Percentiles rank a stretch among this genome's conserved stretches.
phyloP scores from a whole-genome alignment of 1,140 invertebrate genomes.

The Dreissena rostriformis region DNA sequence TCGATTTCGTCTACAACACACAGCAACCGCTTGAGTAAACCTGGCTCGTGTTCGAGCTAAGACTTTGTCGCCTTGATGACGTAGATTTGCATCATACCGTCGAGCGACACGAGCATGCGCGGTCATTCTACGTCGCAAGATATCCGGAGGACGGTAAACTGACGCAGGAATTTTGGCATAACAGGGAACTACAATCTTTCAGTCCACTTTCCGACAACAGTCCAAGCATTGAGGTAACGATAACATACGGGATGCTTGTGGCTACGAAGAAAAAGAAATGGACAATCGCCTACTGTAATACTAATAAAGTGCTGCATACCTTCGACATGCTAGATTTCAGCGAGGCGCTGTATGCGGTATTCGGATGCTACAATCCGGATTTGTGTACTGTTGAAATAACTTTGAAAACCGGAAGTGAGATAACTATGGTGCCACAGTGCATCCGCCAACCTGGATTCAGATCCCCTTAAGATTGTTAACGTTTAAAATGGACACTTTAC shows the following conservation, averaged over 20 bases:
- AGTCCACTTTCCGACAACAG: constrained; percentile 62
- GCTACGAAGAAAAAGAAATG: constrained; percentile 62
- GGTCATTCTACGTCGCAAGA: constrained; percentile 68
- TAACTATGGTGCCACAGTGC: constrained; percentile 61
- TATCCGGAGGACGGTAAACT: constrained; percentile 67
- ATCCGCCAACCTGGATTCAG: constrained; percentile 47
- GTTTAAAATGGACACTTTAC: no score
- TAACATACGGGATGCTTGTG: constrained; percentile 63
- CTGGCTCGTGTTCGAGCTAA: constrained; percentile 67
- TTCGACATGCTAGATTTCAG: constrained; percentile 62
- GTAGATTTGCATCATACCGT: constrained; percentile 68
- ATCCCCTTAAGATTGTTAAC: constrained; percentile 15
- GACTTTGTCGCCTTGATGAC: constrained; percentile 61
- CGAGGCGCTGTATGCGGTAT: constrained; percentile 62
- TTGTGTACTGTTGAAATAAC: constrained; percentile 67
- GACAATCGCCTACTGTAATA: constrained; percentile 60
- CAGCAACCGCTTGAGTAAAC: constrained; percentile 66
- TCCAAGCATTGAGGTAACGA: constrained; percentile 55
- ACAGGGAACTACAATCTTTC: constrained; percentile 60
- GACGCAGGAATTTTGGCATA: constrained; percentile 68
- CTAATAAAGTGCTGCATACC: constrained; percentile 60
- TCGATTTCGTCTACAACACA: constrained; percentile 63
- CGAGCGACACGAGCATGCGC: constrained; percentile 64
- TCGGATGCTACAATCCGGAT: constrained; percentile 68
- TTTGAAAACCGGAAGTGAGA: constrained; percentile 64